Evolutionary conservation across 2,888 invertebrate species (phyloP), one percentile per base, ranked within the genome.

Genomic region (Cynaeus angustus): DNA sequence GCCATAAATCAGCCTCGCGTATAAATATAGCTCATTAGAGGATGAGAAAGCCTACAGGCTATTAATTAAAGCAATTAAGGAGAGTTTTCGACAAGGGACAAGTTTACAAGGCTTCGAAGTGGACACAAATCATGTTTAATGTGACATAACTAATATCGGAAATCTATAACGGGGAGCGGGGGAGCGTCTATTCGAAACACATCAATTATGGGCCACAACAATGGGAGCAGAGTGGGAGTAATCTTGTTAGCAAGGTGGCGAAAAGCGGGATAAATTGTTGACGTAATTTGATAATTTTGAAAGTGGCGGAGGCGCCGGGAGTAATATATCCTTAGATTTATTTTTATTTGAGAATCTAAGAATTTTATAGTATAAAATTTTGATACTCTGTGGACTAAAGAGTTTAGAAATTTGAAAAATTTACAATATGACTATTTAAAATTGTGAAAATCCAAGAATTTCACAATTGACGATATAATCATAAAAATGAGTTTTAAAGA

Each of bases 91-190:
- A n/a, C 8, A n/a, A 3, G 37, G 2, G 37, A 2, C 37, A 37
- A 37, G 37, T 37, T 37, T 37, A 37, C 37, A 37, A n/a, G 13
- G 41, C 12, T 12, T 12, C 12, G 6, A 21, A 13, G 12, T 13
- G 41, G 41, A 41, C 41, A 41, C 41, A 41, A 41, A 41, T 41
- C 41, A 41, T 41, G 41, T 13, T 41, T n/a, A 12, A 41, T 41
- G 12, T 6, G 41, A 12, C 46, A 16, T 46, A 46, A 46, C 14
- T 46, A 46, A 46, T 46, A 46, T 46, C 46, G 46, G 21, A 46
- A 46, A 46, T 43, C 43, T 12, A 43, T 43, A 43, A 13, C 7
- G 3, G 13, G 43, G 43, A 13, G 43, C 10, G 10, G 43, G 7
- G 10, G 12, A 12, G 43, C 43, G 43, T 4, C 37, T 37, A 37